phyloP scores from a whole-genome alignment of 2,113 vertebrate genomes.

The Serinus canaria region DNA sequence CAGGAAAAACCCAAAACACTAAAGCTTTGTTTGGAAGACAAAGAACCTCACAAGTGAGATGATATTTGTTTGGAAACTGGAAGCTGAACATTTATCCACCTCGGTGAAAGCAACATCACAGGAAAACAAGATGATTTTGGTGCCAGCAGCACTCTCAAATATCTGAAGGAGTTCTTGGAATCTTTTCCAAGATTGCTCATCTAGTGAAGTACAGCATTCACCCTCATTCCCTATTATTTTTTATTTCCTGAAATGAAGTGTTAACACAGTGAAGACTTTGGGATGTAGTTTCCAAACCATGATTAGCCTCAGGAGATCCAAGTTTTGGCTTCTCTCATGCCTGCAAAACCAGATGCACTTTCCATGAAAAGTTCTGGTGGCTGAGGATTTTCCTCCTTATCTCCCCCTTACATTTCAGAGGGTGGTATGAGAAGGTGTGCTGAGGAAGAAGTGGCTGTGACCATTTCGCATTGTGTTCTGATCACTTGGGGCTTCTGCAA shows the following conservation, averaged over 20 bases:
- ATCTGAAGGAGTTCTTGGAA: background rate
- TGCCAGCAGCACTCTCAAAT: background rate
- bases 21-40: constrained; percentile 14
- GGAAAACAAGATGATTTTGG: background rate
- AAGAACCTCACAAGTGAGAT: background rate
- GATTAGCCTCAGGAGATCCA: background rate
- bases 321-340: background rate
- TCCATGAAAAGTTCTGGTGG: background rate
- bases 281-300: background rate
- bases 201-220: background rate
- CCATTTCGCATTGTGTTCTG: background rate
- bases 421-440: background rate
- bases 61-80: background rate
- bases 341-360: background rate
- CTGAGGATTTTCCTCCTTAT: background rate
- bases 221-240: background rate
- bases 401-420: background rate
- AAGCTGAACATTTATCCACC: background rate
- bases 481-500: background rate
- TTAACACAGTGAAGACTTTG: background rate
- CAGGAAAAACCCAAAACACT: background rate
- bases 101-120: background rate
- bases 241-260: background rate
- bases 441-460: background rate
- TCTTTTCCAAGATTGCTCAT: background rate